Conservation (phyloP, 2,888 invertebrate genomes). For the Pyrocoelia pectoralis region DNA sequence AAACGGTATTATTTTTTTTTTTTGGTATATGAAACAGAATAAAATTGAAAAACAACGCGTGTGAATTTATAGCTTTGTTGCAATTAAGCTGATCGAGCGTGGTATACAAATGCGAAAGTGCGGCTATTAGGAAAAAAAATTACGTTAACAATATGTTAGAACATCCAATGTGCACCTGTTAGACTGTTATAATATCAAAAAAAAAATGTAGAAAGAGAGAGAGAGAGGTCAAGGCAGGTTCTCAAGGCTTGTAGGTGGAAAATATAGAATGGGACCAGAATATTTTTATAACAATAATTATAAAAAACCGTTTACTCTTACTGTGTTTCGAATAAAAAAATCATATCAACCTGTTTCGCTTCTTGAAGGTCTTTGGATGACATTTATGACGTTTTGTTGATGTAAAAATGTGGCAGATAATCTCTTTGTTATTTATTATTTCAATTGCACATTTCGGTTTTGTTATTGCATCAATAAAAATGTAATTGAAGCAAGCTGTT, state of each 20-base stretch:
- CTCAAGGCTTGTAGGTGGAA: neutral
- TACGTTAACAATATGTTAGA: conserved; percentile 10
- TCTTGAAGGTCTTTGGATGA: too few relatives aligned
- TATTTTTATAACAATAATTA: too few relatives aligned
- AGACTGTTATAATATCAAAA: neutral
- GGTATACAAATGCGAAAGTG: conserved; percentile 6
- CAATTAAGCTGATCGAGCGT: neutral
- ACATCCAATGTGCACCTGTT: conserved; percentile 1
- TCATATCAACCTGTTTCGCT: too few relatives aligned
- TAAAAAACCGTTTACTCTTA: too few relatives aligned
- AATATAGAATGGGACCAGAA: too few relatives aligned
- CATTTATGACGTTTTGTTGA: too few relatives aligned
- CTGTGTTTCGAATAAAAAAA: too few relatives aligned
- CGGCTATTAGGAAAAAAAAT: neutral
- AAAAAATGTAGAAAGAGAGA: neutral
- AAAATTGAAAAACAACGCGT: neutral
- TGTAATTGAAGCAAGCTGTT: too few relatives aligned
- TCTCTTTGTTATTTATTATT: too few relatives aligned
- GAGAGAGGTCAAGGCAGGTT: conserved; percentile 7
- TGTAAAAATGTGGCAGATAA: too few relatives aligned
- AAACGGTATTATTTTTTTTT: conserved; percentile 5
- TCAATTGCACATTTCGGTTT: too few relatives aligned
- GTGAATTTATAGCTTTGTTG: neutral
- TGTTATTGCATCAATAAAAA: too few relatives aligned
- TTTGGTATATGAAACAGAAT: neutral